Evolutionary conservation across 2,888 invertebrate genomes (phyloP).

Genomic region (Amblyteles armatorius): DNA sequence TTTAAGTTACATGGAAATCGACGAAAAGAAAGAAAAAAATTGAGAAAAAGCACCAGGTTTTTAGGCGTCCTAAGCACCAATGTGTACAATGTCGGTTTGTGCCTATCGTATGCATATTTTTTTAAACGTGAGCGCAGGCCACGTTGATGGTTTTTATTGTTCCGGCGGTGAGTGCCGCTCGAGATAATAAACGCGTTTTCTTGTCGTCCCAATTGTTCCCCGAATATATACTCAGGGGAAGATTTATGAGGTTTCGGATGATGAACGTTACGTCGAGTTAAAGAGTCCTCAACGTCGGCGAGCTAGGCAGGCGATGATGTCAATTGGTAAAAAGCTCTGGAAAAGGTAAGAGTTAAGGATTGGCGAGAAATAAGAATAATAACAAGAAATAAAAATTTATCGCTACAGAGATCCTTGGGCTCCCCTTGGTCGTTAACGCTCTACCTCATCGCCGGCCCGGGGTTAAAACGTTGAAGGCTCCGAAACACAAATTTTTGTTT

Average conservation of each 20-base stretch:
- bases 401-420: conserved; percentile 64
- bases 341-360: conserved; percentile 63
- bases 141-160: conserved; percentile 66
- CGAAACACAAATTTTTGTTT: conserved; percentile 65
- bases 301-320: conserved; percentile 81
- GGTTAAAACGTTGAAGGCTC: conserved; percentile 79
- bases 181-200: neutral
- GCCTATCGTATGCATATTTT: conserved; percentile 56
- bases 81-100: conserved; percentile 49
- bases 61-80: conserved; percentile 76
- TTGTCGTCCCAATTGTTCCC: neutral
- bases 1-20: conserved; percentile 11
- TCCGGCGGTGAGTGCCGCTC: conserved; percentile 20
- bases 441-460: conserved; percentile 82
- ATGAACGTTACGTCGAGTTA: conserved; percentile 61
- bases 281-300: conserved; percentile 78
- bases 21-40: conserved; percentile 21
- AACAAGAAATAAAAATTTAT: conserved; percentile 9
- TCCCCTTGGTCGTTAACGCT: conserved; percentile 63
- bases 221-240: conserved; percentile 1
- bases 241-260: conserved; percentile 60
- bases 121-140: conserved; percentile 72
- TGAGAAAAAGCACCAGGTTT: conserved; percentile 73
- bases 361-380: conserved; percentile 24
- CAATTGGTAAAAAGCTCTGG: conserved; percentile 63